Evolutionary conservation across 2,888 invertebrate species (phyloP).

Genomic region (Emmelina monodactyla): DNA sequence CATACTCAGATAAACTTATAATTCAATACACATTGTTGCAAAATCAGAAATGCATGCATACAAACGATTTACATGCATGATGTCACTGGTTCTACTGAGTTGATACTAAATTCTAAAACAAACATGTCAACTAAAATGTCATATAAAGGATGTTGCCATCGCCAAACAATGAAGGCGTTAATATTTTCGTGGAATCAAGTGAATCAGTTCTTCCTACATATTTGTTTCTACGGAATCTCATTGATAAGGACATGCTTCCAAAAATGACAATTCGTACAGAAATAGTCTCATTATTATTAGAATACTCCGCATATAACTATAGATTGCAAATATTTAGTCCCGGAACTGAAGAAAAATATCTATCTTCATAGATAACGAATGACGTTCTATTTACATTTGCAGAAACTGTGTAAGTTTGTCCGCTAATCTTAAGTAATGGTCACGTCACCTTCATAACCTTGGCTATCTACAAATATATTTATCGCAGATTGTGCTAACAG

Average conservation of each 20-base stretch:
- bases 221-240: too few species aligned
- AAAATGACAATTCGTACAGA: too few species aligned
- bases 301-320: too few species aligned
- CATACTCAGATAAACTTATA: too few species aligned
- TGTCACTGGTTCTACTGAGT: constrained; percentile 22
- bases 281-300: too few species aligned
- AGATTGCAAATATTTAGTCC: too few species aligned
- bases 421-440: too few species aligned
- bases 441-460: constrained; percentile 21
- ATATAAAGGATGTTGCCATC: constrained; percentile 2
- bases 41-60: constrained; percentile 20
- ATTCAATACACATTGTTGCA: not conserved
- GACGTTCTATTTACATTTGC: too few species aligned
- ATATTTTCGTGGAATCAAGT: not conserved
- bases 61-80: constrained; percentile 28
- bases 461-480: constrained; percentile 15
- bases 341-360: too few species aligned
- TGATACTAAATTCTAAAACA: not conserved
- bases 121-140: not conserved
- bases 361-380: too few species aligned
- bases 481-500: constrained; percentile 17
- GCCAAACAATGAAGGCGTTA: constrained; percentile 5
- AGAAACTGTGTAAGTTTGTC: too few species aligned
- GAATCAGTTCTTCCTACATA: constrained; percentile 1
- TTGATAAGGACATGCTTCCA: too few species aligned